phyloP scores from a whole-genome alignment of 2,888 invertebrate genomes.

The Craniophora ligustri region DNA sequence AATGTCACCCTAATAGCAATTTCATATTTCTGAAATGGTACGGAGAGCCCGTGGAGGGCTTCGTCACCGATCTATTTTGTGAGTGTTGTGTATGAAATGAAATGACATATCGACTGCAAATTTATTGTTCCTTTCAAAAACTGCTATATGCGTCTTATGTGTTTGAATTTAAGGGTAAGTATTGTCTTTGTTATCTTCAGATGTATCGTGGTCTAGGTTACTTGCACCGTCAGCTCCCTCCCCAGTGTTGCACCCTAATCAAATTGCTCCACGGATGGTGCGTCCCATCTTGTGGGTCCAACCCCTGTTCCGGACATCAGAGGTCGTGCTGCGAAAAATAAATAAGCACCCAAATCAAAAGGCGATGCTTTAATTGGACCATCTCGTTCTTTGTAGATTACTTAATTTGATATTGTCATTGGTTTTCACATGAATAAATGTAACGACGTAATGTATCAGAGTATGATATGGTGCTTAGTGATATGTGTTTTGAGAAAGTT shows the following conservation, averaged over 20 bases:
- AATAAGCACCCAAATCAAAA: conserved; percentile 83
- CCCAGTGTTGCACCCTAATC: conserved; percentile 87
- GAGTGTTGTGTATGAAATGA: conserved; percentile 86
- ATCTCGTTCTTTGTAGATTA: conserved; percentile 80
- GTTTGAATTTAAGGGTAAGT: conserved; percentile 27
- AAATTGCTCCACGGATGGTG: conserved; percentile 86
- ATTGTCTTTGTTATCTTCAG: conserved; percentile 25
- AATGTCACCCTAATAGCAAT: conserved; percentile 82
- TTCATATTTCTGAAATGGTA: conserved; percentile 86
- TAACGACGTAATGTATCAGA: conserved; percentile 41
- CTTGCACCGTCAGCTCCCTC: conserved; percentile 82
- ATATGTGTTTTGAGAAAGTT: conserved; percentile 9
- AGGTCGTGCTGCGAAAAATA: conserved; percentile 83
- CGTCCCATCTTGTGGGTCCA: conserved; percentile 79
- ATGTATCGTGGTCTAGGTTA: conserved; percentile 58
- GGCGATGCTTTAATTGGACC: conserved; percentile 82
- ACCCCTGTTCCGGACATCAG: conserved; percentile 83
- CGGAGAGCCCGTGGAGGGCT: conserved; percentile 71
- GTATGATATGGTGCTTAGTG: conserved; percentile 29
- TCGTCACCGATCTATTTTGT: conserved; percentile 86
- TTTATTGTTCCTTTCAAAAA: conserved; percentile 17
- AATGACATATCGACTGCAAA: conserved; percentile 77
- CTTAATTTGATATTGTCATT: conserved; percentile 79
- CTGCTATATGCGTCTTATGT: conserved; percentile 36
- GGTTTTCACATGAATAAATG: conserved; percentile 50